Percentiles rank a stretch among this genome's conserved stretches.
Conservation (phyloP, 2,888 invertebrate genomes). For the Conomelus anceps region DNA sequence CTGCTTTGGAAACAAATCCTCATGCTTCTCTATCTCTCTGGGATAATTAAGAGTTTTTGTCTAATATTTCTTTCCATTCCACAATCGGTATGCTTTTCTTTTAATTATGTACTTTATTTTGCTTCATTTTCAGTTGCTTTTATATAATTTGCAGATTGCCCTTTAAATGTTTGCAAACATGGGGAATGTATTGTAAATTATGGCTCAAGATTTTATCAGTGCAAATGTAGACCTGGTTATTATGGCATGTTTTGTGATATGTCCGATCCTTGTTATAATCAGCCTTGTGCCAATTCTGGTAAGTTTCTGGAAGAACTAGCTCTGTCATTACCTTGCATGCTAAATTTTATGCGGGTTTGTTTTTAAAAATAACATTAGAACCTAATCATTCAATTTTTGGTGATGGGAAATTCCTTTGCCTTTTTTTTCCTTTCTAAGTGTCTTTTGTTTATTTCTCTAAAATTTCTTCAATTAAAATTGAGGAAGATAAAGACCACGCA, state of each 20-base stretch:
- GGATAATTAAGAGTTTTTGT: neutral
- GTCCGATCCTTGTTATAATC: slow-evolving; percentile 18
- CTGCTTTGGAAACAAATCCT: neutral
- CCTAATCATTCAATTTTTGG: neutral
- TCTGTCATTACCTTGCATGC: neutral
- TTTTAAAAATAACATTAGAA: neutral
- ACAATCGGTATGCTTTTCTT: neutral
- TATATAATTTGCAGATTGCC: slow-evolving; percentile 20
- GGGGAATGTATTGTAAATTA: slow-evolving; percentile 17
- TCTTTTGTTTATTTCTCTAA: too few relatives aligned
- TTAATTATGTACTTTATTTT: neutral
- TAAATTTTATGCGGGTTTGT: too few relatives aligned
- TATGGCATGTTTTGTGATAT: slow-evolving; percentile 18
- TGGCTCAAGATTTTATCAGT: slow-evolving; percentile 18
- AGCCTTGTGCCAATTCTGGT: slow-evolving; percentile 18
- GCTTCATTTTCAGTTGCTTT: neutral
- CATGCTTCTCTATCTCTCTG: neutral
- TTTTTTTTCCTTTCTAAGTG: too few relatives aligned
- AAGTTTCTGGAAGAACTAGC: slow-evolving; percentile 13
- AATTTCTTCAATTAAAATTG: too few relatives aligned
- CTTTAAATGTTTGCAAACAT: slow-evolving; percentile 17
- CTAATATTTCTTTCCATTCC: neutral
- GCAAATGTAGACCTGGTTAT: slow-evolving; percentile 22
- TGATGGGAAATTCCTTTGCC: neutral
- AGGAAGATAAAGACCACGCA: too few relatives aligned